Percentiles rank a stretch among this genome's conserved stretches.
Conservation (phyloP, 2,888 invertebrate genomes). For the Cataglyphis albicans region DNA sequence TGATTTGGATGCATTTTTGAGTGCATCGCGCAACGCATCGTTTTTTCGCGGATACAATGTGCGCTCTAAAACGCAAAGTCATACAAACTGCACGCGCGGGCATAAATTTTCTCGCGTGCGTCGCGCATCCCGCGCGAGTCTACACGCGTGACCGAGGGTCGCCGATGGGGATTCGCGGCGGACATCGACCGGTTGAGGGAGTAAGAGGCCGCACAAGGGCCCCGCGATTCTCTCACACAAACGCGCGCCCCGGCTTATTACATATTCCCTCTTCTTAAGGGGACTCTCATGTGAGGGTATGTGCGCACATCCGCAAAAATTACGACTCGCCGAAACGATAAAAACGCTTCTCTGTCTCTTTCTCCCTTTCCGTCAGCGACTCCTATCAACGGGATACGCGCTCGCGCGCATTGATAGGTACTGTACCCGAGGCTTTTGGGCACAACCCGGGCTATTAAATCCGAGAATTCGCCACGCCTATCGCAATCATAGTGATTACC, state of each 20-base stretch:
- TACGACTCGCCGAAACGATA: slow-evolving; percentile 79
- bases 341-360: slow-evolving; percentile 62
- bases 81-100: slow-evolving; percentile 43
- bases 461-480: slow-evolving; percentile 81
- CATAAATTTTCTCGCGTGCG: slow-evolving; percentile 62
- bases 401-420: slow-evolving; percentile 2
- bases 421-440: slow-evolving; percentile 79
- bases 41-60: slow-evolving; percentile 33
- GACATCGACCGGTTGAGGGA: slow-evolving; percentile 53
- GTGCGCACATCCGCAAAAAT: slow-evolving; percentile 73
- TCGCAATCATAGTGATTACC: slow-evolving; percentile 83
- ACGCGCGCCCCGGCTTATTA: slow-evolving; percentile 64
- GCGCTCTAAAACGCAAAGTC: slow-evolving; percentile 50
- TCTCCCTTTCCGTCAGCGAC: not conserved
- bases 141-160: not conserved
- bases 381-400: slow-evolving; percentile 13
- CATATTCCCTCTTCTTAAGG: slow-evolving; percentile 59
- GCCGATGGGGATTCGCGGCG: not conserved
- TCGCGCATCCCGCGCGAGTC: slow-evolving; percentile 24
- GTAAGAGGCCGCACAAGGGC: slow-evolving; percentile 53
- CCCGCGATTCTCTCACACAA: slow-evolving; percentile 21
- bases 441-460: slow-evolving; percentile 80
- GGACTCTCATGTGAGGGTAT: slow-evolving; percentile 10
- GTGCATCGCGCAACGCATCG: not conserved
- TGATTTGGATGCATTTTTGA: not conserved